A percentile compares a stretch with the other conserved stretches of the same genome.
Conservation (phyloP, 2,797 vertebrate species). For the Apogon talboti region DNA sequence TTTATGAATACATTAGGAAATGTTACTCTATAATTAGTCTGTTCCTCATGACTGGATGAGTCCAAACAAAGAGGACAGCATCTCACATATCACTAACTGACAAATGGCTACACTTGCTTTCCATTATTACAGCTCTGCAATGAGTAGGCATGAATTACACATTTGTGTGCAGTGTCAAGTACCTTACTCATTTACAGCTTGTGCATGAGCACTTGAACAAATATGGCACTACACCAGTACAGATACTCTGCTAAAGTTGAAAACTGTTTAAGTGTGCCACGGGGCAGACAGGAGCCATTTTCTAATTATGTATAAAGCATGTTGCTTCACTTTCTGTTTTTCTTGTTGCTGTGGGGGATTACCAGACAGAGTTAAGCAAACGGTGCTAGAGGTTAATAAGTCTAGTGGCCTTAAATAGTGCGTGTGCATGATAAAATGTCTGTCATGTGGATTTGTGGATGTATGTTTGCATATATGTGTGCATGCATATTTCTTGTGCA, state of each 20-base stretch:
- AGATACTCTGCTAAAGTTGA: slow-evolving; percentile 14
- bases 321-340: slow-evolving; percentile 27
- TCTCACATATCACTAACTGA: slow-evolving; percentile 54
- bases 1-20: slow-evolving; percentile 67
- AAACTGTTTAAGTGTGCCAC: slow-evolving; percentile 38
- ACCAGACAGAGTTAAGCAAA: slow-evolving; percentile 43
- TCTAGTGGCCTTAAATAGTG: slow-evolving; percentile 46
- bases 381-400: slow-evolving; percentile 70
- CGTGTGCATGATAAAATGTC: slow-evolving; percentile 37
- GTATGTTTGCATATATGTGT: slow-evolving; percentile 48
- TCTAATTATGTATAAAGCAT: slow-evolving; percentile 26
- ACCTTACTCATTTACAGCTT: slow-evolving; percentile 23
- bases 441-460: slow-evolving; percentile 40
- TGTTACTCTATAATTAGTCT: slow-evolving; percentile 68
- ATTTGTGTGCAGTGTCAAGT: slow-evolving; percentile 34
- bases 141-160: slow-evolving; percentile 45
- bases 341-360: slow-evolving; percentile 32
- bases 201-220: slow-evolving; percentile 10
- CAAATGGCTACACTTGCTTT: slow-evolving; percentile 46
- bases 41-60: slow-evolving; percentile 53
- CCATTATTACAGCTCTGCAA: slow-evolving; percentile 50
- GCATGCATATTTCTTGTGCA: slow-evolving; percentile 10
- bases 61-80: slow-evolving; percentile 57
- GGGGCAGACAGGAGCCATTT: slow-evolving; percentile 37
- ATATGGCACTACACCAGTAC: slow-evolving; percentile 1